phyloP scores from a whole-genome alignment of 2,888 invertebrate species.

The Pterobdella sp. region DNA sequence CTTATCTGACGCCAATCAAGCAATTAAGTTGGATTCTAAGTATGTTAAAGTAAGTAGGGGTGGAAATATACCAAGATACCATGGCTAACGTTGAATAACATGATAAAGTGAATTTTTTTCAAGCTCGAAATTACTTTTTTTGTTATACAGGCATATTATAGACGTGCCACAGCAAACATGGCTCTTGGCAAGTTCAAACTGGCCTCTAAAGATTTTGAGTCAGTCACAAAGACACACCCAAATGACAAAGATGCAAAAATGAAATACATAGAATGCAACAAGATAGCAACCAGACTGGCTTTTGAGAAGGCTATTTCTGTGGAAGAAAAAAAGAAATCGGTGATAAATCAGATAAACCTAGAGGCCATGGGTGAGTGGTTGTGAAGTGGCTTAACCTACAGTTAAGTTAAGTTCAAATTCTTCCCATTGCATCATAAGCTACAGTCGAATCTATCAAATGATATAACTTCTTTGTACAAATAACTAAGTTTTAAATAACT shows the following conservation, averaged over 20 bases:
- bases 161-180: slow-evolving; percentile 93
- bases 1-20: slow-evolving; percentile 77
- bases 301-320: slow-evolving; percentile 94
- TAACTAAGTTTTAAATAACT: not conserved
- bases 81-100: too few species aligned
- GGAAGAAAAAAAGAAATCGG: slow-evolving; percentile 66
- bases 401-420: not conserved
- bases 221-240: slow-evolving; percentile 81
- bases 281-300: slow-evolving; percentile 85
- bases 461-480: not conserved
- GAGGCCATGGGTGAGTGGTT: slow-evolving; percentile 72
- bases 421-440: not conserved
- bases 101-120: too few species aligned
- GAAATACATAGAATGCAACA: slow-evolving; percentile 86
- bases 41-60: slow-evolving; percentile 65
- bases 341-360: slow-evolving; percentile 79
- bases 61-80: too few species aligned
- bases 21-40: slow-evolving; percentile 76
- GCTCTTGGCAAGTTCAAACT: slow-evolving; percentile 92
- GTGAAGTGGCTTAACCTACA: not conserved
- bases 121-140: too few species aligned
- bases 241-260: slow-evolving; percentile 85
- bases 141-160: slow-evolving; percentile 71
- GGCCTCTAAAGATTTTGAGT: slow-evolving; percentile 91
- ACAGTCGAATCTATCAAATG: not conserved